A percentile compares a stretch with the other conserved stretches of the same genome.
These are phyloP conservation scores for Lasiurus borealis DNA, from an alignment of 2,113 vertebrate genomes.

Conservation along the genomic window DNA sequence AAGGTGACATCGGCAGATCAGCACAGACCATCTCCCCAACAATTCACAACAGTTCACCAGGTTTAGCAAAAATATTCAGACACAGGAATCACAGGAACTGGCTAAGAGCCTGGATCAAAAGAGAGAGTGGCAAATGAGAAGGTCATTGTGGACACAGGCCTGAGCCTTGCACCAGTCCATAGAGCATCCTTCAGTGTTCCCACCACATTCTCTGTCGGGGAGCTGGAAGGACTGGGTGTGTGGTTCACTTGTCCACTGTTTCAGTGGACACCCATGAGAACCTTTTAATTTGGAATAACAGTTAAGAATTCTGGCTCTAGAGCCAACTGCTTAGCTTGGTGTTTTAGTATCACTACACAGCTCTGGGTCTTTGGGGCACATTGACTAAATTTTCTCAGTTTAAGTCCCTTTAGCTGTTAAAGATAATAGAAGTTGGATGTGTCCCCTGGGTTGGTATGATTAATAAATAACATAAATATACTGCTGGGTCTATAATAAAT, in stretches of 20 bases:
- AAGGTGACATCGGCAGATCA: neutral
- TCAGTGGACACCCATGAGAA: neutral
- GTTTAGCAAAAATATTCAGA: neutral
- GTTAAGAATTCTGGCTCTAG: conserved; percentile 24
- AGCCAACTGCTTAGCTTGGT: neutral
- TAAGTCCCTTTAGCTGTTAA: conserved; percentile 31
- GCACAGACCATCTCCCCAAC: neutral
- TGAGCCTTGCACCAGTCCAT: neutral
- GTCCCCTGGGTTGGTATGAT: neutral
- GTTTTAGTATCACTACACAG: neutral
- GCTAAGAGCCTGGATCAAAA: neutral
- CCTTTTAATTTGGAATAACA: neutral
- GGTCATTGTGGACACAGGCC: too few relatives aligned
- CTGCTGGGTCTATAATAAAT: neutral
- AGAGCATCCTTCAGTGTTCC: neutral
- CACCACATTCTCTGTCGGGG: neutral
- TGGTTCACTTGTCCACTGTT: neutral
- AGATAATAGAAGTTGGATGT: neutral
- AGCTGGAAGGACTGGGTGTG: neutral
- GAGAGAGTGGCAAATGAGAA: neutral
- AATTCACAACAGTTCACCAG: neutral
- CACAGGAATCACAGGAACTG: neutral
- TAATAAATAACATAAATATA: conserved; percentile 60
- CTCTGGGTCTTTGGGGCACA: neutral
- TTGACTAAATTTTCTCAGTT: conserved; percentile 43